A percentile compares a stretch with the other conserved stretches of the same genome.
Evolutionary conservation across 2,888 invertebrate genomes (phyloP).

Genomic region (Drosophila crucigera): DNA sequence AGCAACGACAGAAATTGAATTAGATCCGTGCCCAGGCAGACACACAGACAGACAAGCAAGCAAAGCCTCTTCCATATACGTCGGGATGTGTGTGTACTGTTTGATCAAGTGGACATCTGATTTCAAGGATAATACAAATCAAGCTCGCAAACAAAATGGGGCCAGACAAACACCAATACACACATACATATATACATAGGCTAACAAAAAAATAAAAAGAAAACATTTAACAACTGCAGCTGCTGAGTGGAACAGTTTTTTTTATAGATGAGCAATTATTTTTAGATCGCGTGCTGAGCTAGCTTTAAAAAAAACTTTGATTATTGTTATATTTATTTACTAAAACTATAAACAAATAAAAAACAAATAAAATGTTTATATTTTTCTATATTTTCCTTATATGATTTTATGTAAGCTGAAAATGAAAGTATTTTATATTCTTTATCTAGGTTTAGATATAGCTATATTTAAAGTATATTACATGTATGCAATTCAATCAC

Average conservation of each 20-base stretch:
- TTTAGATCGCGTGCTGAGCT: background rate
- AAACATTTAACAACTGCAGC: slow-evolving; percentile 18
- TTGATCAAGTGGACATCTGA: slow-evolving; percentile 51
- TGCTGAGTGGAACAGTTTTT: slow-evolving; percentile 7
- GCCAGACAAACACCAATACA: slow-evolving; percentile 15
- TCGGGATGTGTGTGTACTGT: background rate
- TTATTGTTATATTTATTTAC: background rate
- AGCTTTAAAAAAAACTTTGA: no score
- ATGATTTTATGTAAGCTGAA: no score
- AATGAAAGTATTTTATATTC: no score
- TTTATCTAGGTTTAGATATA: background rate
- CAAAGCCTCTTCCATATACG: slow-evolving; percentile 32
- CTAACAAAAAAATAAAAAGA: background rate
- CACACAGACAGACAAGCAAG: slow-evolving; percentile 29
- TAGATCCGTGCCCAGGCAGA: slow-evolving; percentile 40
- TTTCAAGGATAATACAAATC: slow-evolving; percentile 74
- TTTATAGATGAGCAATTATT: background rate
- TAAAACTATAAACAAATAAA: background rate
- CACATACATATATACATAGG: background rate
- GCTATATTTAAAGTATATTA: background rate
- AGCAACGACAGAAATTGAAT: slow-evolving; percentile 56
- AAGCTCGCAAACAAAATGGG: slow-evolving; percentile 57
- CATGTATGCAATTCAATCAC: background rate
- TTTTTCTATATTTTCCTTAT: background rate
- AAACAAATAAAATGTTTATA: background rate